A percentile compares a stretch with the other conserved stretches of the same genome.
Conservation (phyloP, 2,797 vertebrate species). For the Hybognathus amarus region DNA sequence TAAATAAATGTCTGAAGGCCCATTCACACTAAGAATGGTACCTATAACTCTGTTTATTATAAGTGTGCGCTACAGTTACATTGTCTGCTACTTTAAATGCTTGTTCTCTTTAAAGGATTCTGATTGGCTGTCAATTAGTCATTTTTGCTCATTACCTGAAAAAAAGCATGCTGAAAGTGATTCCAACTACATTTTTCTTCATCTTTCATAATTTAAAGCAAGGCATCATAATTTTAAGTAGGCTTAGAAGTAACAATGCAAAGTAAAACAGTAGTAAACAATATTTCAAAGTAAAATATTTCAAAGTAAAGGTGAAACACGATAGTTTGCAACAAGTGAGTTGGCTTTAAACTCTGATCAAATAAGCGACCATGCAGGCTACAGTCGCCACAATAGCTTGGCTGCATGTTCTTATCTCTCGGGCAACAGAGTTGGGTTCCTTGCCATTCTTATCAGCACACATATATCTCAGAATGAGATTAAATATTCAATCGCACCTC, state of each 20-base stretch:
- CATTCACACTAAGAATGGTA: neutral
- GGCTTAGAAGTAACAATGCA: neutral
- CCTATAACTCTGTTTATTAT: neutral
- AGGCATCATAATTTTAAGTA: neutral
- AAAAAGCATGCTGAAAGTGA: too few relatives aligned
- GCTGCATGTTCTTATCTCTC: conserved; percentile 62
- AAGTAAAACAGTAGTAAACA: conserved; percentile 14
- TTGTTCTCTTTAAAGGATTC: neutral
- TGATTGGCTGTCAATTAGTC: too few relatives aligned
- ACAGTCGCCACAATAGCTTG: conserved; percentile 24
- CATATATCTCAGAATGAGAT: conserved; percentile 58
- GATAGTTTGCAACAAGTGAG: neutral
- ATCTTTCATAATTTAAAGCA: neutral
- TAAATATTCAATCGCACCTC: conserved; percentile 59
- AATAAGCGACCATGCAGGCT: conserved; percentile 27
- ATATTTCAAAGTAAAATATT: neutral
- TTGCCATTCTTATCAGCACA: conserved; percentile 63
- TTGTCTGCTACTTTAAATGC: neutral
- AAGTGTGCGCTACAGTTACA: neutral
- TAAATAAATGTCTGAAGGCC: neutral
- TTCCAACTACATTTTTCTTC: too few relatives aligned
- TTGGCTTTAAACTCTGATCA: conserved; percentile 8
- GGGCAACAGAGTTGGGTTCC: conserved; percentile 61
- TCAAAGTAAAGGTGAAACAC: neutral
- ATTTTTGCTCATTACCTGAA: too few relatives aligned